Base-by-base conservation (phyloP, 2,888 invertebrate species). In the Ceramica pisi region DNA sequence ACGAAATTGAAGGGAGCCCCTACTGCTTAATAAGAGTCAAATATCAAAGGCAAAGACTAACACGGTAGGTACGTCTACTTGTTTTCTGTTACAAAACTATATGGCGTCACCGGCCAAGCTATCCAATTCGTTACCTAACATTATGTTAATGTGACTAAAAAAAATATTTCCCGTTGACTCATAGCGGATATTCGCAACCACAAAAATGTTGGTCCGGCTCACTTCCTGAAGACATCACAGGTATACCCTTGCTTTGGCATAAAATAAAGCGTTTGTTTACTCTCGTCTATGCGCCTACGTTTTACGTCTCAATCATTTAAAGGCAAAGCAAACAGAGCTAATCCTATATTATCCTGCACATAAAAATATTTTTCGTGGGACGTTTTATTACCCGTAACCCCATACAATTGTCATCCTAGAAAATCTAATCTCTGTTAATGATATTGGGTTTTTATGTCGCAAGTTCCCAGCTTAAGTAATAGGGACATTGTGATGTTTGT, bases 391-490 rank as follows among this genome's bases (percentile, higher is more conserved):
- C 64, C 63, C 59, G 63, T 55, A 48, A 57, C 53, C 65, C 69
- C 70, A 62, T 35, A 60, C 71, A 57, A 71, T 74, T 65, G 62
- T 57, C 57, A 65, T 61, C 63, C 56, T 46, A 67, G 68, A 71
- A 77, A 74, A 76, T 71, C 53, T 80, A 78, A 85, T 83, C 80
- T 72, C 74, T 80, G 79, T 71, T 85, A 85, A 86, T 85, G 81
- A 78, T 73, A 85, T 81, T 81, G 46, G 63, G 62, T 81, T 85
- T 81, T 85, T 80, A 86, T 85, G 83, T 86, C 55, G 41, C 65
- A 79, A 86, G 83, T 86, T 80, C 65, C 69, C 67, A 78, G 74
- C 80, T 75, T 78, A 86, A 86, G 87, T 79, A 78, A 86, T 80
- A 83, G 83, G 80, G 74, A 78, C 68, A 48, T 75, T 41, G 75